Conservation (phyloP, 2,888 invertebrate genomes). For the Acheta domesticus region DNA sequence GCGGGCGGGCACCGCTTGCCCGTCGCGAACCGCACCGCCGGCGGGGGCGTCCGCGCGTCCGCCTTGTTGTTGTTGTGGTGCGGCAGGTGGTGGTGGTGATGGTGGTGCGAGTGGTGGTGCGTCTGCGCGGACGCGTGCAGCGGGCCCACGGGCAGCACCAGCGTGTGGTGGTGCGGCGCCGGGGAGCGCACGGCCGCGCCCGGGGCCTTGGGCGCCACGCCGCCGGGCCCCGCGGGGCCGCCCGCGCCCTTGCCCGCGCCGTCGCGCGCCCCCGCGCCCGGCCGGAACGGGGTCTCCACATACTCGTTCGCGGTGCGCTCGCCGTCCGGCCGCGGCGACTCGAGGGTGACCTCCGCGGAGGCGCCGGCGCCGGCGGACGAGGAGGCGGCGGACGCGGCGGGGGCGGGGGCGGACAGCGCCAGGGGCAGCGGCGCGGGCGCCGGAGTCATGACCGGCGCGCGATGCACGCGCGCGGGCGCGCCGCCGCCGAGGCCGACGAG, state of each 20-base stretch:
- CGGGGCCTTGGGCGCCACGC: slow-evolving; percentile 40
- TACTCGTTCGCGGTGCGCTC: slow-evolving; percentile 88
- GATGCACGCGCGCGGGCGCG: slow-evolving; percentile 31
- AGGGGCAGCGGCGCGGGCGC: slow-evolving; percentile 51
- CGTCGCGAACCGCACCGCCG: slow-evolving; percentile 26
- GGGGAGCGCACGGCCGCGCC: slow-evolving; percentile 44
- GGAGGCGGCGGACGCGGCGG: slow-evolving; percentile 36
- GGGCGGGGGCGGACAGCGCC: slow-evolving; percentile 44
- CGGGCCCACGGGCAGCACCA: slow-evolving; percentile 27
- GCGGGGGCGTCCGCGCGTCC: slow-evolving; percentile 4
- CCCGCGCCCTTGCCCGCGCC: slow-evolving; percentile 29
- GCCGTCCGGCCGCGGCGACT: slow-evolving; percentile 76
- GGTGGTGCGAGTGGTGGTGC: slow-evolving; percentile 47
- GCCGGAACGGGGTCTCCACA: slow-evolving; percentile 81
- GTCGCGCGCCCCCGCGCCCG: slow-evolving; percentile 51
- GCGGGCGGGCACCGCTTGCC: slow-evolving; percentile 28
- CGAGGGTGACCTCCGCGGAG: slow-evolving; percentile 51
- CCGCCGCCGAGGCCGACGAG: slow-evolving; percentile 49
- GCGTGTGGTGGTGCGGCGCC: slow-evolving; percentile 49
- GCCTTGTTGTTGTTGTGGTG: slow-evolving; percentile 28
- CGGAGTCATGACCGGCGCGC: slow-evolving; percentile 28
- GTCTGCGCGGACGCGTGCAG: slow-evolving; percentile 21
- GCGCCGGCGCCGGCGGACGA: slow-evolving; percentile 40
- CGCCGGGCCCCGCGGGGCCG: not conserved
- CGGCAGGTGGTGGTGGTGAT: not conserved